Base-by-base conservation (phyloP, 2,797 vertebrate genomes). In the Acrossocheilus wenchowensis region DNA sequence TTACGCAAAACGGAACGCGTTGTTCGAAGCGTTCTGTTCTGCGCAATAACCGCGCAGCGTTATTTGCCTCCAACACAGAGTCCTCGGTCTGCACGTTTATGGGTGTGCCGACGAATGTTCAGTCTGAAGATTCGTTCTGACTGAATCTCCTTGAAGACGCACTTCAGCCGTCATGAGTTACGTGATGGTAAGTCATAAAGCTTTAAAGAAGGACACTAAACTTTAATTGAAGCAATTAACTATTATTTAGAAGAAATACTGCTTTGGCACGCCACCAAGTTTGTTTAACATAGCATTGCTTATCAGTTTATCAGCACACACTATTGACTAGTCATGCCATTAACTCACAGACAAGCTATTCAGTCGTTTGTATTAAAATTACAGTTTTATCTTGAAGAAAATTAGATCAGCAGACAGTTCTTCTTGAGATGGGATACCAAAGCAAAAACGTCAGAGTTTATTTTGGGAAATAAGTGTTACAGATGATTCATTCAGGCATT, bases 111-210 rank as follows among this genome's bases (percentile, higher is more conserved):
- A 23, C 60, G 8, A 66, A 23, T 17, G 36, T 74, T 66, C 81
- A 81, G 45, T 52, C 79, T 74, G 34, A 10, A 66, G 23, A 4
- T 36, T 52, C 11, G 3, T 17, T 1, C 69, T 14, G 68, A 52
- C 34, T 19, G 52, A 64, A 54, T 43, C 34, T 36, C 52, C 23
- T 41, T 45, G 41, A 4, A 6, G 54, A 34, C 81, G 54, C 21
- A 8, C 1, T 62, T 41, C 39, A 60, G 41, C 80, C 9, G 48
- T 75, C 54, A 91, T 91, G 90, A 75, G 69, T n/a, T 87, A 81
- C 66, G 34, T 74, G 8, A 62, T 85, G 87, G 90, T 91, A 85
- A 90, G 88, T 87, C 9, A 48, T 5, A 86, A 62, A 39, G 43
- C 8, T 68, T 62, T 43, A 52, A 5, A 57, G 2, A 79, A 39